These are phyloP conservation scores for Cheilosia vernalis DNA, from an alignment of 2,888 invertebrate genomes.

Conservation along the genomic window DNA sequence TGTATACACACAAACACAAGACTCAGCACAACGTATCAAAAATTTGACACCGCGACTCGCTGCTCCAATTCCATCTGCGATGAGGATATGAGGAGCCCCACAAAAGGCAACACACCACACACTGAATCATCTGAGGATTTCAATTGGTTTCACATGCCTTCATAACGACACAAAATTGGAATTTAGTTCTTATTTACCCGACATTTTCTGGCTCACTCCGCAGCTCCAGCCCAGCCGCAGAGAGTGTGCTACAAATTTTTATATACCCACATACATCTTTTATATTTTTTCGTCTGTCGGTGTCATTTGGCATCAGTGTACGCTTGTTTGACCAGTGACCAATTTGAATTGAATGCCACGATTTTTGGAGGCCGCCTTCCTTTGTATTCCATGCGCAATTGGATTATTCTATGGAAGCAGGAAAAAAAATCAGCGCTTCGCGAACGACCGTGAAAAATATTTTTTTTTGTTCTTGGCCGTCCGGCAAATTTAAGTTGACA, in stretches of 20 bases:
- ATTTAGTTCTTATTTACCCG: conserved; percentile 62
- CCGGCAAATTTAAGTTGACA: conserved; percentile 68
- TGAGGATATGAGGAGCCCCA: conserved; percentile 26
- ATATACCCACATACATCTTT: not conserved
- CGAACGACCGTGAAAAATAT: conserved; percentile 68
- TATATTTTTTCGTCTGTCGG: conserved; percentile 52
- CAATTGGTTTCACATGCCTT: conserved; percentile 73
- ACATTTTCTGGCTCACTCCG: conserved; percentile 42
- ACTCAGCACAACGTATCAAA: conserved; percentile 63
- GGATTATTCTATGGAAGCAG: conserved; percentile 64
- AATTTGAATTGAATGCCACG: conserved; percentile 74
- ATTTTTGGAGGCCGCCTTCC: conserved; percentile 70
- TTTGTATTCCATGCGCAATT: conserved; percentile 66
- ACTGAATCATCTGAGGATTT: conserved; percentile 70
- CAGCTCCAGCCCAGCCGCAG: not conserved
- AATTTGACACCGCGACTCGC: conserved; percentile 71
- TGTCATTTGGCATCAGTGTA: conserved; percentile 73
- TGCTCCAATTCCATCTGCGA: conserved; percentile 63
- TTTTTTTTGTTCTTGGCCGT: conserved; percentile 31
- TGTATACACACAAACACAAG: conserved; percentile 30
- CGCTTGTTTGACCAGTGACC: conserved; percentile 72
- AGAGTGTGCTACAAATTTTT: conserved; percentile 54
- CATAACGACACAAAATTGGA: conserved; percentile 71
- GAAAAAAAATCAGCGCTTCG: conserved; percentile 16
- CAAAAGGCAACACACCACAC: conserved; percentile 32